Evolutionary conservation across 1,140 invertebrate genomes (phyloP).

Genomic region (Stenopsyche tienmushanensis): DNA sequence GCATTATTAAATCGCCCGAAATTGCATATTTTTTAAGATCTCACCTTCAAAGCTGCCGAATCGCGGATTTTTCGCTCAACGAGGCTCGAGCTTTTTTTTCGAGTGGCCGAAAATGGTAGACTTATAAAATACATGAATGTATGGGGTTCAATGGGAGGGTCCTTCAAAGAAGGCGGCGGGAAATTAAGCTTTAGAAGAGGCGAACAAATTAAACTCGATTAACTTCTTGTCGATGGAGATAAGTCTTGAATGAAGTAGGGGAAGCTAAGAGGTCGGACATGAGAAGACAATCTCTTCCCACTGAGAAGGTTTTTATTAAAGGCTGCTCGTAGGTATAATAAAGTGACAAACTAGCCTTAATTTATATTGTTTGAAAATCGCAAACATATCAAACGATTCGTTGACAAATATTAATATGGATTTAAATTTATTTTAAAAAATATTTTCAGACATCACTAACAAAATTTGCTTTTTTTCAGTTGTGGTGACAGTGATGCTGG

Average conservation of each 20-base stretch:
- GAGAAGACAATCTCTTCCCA: neutral
- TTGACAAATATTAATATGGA: neutral
- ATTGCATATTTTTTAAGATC: too few species aligned
- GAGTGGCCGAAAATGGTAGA: too few species aligned
- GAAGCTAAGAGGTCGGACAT: neutral
- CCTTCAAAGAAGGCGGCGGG: neutral
- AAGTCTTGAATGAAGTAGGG: neutral
- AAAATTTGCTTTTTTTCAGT: constrained; percentile 53
- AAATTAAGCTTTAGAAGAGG: neutral
- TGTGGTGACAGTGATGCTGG: constrained; percentile 66
- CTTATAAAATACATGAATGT: neutral
- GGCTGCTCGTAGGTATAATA: too few species aligned
- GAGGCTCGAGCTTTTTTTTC: too few species aligned
- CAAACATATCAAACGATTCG: neutral
- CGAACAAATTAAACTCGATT: neutral
- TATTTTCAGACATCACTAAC: too few species aligned
- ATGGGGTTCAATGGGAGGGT: neutral
- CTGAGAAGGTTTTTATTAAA: too few species aligned
- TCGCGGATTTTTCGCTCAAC: too few species aligned
- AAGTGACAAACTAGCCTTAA: too few species aligned
- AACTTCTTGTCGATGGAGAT: neutral
- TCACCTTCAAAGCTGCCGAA: too few species aligned
- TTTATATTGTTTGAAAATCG: neutral
- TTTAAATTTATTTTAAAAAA: too few species aligned
- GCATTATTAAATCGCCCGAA: too few species aligned